Evolutionary conservation across 2,113 vertebrate species (phyloP).

Genomic region (Paralichthys olivaceus): DNA sequence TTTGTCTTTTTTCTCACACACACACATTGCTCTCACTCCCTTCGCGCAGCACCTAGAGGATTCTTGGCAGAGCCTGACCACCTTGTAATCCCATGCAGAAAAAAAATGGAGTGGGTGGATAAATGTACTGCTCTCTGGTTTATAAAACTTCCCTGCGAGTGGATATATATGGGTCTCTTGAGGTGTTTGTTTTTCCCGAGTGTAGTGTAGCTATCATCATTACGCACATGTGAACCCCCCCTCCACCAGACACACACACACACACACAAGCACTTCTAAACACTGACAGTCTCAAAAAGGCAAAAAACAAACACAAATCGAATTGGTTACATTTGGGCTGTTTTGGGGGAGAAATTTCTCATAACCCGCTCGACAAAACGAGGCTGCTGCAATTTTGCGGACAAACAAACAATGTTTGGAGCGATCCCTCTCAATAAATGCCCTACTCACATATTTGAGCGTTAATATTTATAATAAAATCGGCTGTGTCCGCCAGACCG

Average conservation of each 20-base stretch:
- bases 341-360: constrained; percentile 64
- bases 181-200: constrained; percentile 91
- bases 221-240: constrained; percentile 69
- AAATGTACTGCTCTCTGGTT: constrained; percentile 83
- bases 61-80: constrained; percentile 90
- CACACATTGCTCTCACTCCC: constrained; percentile 63
- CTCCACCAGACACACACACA: constrained; percentile 24
- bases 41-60: constrained; percentile 87
- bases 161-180: constrained; percentile 86
- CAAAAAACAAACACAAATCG: constrained; percentile 69
- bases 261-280: constrained; percentile 59
- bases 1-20: constrained; percentile 72
- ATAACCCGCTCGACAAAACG: constrained; percentile 58
- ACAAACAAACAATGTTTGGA: constrained; percentile 75
- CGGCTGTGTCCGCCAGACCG: constrained; percentile 60
- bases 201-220: constrained; percentile 85
- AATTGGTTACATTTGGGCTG: constrained; percentile 69
- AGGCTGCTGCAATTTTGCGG: constrained; percentile 58
- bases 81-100: constrained; percentile 90
- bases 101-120: constrained; percentile 88
- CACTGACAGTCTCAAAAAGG: constrained; percentile 67
- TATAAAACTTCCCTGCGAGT: constrained; percentile 91
- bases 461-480: constrained; percentile 77
- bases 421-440: constrained; percentile 73
- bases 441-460: constrained; percentile 73